Percentiles rank a stretch among this genome's conserved stretches.
Evolutionary conservation across 2,888 invertebrate species (phyloP).

Genomic region (Drosophila gaucha): DNA sequence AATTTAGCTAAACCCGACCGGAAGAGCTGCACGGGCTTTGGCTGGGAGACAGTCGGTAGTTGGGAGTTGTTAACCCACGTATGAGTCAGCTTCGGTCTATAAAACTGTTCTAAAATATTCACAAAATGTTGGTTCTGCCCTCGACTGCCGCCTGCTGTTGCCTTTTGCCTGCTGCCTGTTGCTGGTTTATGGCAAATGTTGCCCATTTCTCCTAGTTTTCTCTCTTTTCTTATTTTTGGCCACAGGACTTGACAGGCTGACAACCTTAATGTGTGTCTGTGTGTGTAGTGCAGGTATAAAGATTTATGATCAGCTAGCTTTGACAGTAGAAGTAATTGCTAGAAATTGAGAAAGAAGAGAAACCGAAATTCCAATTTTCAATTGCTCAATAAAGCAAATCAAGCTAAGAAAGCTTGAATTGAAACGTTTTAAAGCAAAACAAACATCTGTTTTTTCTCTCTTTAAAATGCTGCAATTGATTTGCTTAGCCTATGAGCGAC

Average conservation of each 20-base stretch:
- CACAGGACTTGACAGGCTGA: constrained; percentile 47
- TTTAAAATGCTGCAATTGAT: constrained; percentile 25
- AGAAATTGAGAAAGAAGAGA: constrained; percentile 52
- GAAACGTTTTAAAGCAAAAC: background rate
- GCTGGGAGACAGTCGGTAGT: background rate
- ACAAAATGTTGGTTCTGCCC: constrained; percentile 34
- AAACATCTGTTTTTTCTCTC: no score
- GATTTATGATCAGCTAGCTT: constrained; percentile 60
- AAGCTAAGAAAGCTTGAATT: no score
- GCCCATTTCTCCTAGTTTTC: constrained; percentile 35
- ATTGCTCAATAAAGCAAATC: background rate
- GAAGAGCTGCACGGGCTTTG: background rate
- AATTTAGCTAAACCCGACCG: constrained; percentile 46
- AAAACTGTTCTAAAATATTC: constrained; percentile 57
- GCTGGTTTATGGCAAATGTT: constrained; percentile 62
- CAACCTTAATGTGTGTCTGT: background rate
- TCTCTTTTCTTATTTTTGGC: constrained; percentile 28
- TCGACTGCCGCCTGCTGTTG: constrained; percentile 15
- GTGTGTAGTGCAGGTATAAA: constrained; percentile 22
- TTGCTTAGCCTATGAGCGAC: constrained; percentile 17
- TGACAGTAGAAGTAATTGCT: constrained; percentile 62
- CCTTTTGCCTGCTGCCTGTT: constrained; percentile 49
- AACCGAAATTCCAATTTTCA: background rate
- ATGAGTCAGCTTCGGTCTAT: constrained; percentile 48
- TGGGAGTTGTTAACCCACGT: constrained; percentile 1